These are phyloP conservation scores for Dendroctonus ponderosae DNA, from an alignment of 1,140 invertebrate species.

Conservation along the genomic window DNA sequence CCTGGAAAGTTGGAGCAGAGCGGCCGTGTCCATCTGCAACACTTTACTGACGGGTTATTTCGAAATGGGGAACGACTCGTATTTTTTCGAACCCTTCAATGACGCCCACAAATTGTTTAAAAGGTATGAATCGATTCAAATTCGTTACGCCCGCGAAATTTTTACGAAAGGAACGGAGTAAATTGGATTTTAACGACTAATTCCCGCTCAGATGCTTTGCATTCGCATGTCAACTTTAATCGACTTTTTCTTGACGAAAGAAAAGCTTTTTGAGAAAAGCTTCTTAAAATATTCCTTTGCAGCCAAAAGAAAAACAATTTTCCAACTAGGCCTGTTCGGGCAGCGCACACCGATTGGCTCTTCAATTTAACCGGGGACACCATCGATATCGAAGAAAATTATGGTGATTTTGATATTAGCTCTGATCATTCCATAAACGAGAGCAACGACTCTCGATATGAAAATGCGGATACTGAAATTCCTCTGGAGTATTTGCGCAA, in stretches of 20 bases:
- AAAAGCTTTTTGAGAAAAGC: too few species aligned
- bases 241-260: too few species aligned
- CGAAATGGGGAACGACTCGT: constrained; percentile 42
- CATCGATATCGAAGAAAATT: constrained; percentile 26
- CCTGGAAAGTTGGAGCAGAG: constrained; percentile 41
- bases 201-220: too few species aligned
- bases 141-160: not conserved
- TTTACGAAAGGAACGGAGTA: too few species aligned
- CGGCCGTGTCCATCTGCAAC: constrained; percentile 51
- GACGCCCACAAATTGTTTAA: constrained; percentile 29
- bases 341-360: constrained; percentile 32
- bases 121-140: constrained; percentile 25
- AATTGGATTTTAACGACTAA: too few species aligned
- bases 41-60: constrained; percentile 51
- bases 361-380: constrained; percentile 57
- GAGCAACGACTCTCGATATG: not conserved
- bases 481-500: constrained; percentile 18
- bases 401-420: constrained; percentile 20
- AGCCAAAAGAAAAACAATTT: constrained; percentile 20
- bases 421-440: constrained; percentile 6
- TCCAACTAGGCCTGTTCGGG: constrained; percentile 3
- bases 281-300: not conserved
- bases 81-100: constrained; percentile 51
- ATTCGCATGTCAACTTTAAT: too few species aligned
- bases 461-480: constrained; percentile 8